A percentile compares a stretch with the other conserved stretches of the same genome.
phyloP scores from a whole-genome alignment of 2,888 invertebrate species.

The Caenorhabditis zanzibari region DNA sequence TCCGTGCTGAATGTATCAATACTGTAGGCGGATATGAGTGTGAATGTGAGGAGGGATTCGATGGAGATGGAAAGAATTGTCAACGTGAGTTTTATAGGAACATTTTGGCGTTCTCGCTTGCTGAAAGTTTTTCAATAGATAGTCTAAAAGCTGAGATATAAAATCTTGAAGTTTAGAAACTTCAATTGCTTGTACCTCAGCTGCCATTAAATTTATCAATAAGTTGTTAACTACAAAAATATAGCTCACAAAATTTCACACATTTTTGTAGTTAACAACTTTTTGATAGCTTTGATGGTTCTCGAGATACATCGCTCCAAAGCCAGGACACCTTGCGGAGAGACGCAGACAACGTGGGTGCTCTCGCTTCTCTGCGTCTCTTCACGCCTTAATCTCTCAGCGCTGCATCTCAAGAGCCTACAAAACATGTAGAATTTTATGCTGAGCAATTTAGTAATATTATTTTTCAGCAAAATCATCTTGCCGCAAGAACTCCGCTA shows the following conservation, averaged over 20 bases:
- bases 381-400: no score
- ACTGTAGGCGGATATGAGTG: constrained; percentile 77
- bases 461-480: constrained; percentile 75
- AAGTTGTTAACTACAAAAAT: no score
- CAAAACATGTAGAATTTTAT: not conserved
- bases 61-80: constrained; percentile 78
- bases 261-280: not conserved
- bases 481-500: constrained; percentile 74
- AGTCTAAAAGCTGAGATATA: no score
- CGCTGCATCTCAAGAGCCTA: no score
- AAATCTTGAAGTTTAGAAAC: no score
- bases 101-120: no score
- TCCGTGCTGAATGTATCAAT: constrained; percentile 77
- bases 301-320: no score
- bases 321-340: no score
- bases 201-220: not conserved
- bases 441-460: not conserved
- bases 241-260: not conserved
- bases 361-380: no score
- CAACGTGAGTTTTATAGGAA: constrained; percentile 77
- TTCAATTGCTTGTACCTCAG: not conserved
- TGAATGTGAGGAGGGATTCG: constrained; percentile 79
- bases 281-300: not conserved
- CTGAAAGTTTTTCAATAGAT: no score
- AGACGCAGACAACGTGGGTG: no score